These are phyloP conservation scores for Percopsis transmontana DNA, from an alignment of 2,113 vertebrate species.

Conservation along the genomic window DNA sequence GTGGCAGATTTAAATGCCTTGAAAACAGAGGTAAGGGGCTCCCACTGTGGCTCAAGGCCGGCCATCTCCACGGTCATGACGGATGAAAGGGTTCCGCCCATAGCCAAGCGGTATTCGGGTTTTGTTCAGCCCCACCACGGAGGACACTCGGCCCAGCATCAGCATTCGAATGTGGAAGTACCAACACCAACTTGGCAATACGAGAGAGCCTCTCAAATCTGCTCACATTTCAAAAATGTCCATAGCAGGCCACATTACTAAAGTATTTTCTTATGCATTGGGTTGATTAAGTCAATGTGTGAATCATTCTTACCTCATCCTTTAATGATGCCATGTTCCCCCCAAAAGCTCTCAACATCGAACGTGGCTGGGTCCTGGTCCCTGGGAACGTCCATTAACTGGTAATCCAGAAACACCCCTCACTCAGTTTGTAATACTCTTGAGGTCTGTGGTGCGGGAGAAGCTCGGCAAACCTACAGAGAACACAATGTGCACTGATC, in stretches of 20 bases:
- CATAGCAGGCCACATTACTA: conserved; percentile 4
- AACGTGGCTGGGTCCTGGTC: neutral
- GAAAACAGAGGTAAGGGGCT: neutral
- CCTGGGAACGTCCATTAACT: neutral
- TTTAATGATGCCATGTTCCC: conserved; percentile 3
- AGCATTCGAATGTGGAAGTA: conserved; percentile 20
- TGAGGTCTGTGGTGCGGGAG: neutral
- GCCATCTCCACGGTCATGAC: conserved; percentile 22
- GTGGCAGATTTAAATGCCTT: neutral
- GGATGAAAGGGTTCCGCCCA: conserved; percentile 24
- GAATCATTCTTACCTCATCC: neutral
- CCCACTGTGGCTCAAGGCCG: conserved; percentile 2
- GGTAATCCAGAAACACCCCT: neutral
- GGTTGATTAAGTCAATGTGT: neutral
- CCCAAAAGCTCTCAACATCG: neutral
- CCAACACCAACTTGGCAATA: conserved; percentile 17
- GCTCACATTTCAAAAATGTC: conserved; percentile 14
- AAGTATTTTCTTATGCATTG: neutral
- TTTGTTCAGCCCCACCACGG: conserved; percentile 17
- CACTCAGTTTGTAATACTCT: neutral
- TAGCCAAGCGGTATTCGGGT: conserved; percentile 14
- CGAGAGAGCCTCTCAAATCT: conserved; percentile 11
- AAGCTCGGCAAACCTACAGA: neutral
- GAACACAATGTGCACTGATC: conserved; percentile 4
- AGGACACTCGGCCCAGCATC: conserved; percentile 23